A percentile compares a stretch with the other conserved stretches of the same genome.
Evolutionary conservation across 1,140 invertebrate genomes (phyloP).

Genomic region (Battus philenor): DNA sequence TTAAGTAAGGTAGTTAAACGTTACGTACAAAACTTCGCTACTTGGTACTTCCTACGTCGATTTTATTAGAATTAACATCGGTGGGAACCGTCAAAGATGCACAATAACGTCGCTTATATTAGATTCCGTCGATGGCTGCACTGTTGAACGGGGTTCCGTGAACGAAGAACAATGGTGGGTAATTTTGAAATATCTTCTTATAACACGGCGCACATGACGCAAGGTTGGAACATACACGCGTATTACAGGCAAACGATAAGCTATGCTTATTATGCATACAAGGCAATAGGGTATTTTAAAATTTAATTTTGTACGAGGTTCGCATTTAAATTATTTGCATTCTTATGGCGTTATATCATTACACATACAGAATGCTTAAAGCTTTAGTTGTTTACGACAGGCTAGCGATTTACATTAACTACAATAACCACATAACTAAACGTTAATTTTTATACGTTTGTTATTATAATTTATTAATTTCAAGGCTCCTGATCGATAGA

Average conservation of each 20-base stretch:
- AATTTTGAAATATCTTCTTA: slow-evolving; percentile 72
- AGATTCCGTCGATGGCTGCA: slow-evolving; percentile 45
- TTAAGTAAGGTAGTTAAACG: slow-evolving; percentile 6
- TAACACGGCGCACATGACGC: slow-evolving; percentile 65
- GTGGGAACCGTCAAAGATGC: slow-evolving; percentile 41
- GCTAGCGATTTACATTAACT: too few species aligned
- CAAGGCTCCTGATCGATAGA: too few species aligned
- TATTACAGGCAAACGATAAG: slow-evolving; percentile 20
- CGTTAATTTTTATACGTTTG: too few species aligned
- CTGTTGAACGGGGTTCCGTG: slow-evolving; percentile 53
- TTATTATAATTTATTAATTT: too few species aligned
- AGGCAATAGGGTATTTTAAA: slow-evolving; percentile 44
- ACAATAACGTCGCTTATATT: slow-evolving; percentile 53
- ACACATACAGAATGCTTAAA: neutral
- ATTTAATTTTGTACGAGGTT: slow-evolving; percentile 42
- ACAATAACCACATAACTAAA: too few species aligned
- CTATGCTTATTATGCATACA: slow-evolving; percentile 52
- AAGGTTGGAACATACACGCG: slow-evolving; percentile 43
- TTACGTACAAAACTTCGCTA: slow-evolving; percentile 26
- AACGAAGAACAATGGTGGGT: slow-evolving; percentile 68
- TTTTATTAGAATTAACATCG: slow-evolving; percentile 37
- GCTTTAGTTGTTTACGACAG: too few species aligned
- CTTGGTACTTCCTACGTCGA: slow-evolving; percentile 35
- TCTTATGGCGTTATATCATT: slow-evolving; percentile 5
- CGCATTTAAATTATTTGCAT: slow-evolving; percentile 31